Conservation (phyloP, 2,113 vertebrate species). For the Chelonoidis abingdonii region DNA sequence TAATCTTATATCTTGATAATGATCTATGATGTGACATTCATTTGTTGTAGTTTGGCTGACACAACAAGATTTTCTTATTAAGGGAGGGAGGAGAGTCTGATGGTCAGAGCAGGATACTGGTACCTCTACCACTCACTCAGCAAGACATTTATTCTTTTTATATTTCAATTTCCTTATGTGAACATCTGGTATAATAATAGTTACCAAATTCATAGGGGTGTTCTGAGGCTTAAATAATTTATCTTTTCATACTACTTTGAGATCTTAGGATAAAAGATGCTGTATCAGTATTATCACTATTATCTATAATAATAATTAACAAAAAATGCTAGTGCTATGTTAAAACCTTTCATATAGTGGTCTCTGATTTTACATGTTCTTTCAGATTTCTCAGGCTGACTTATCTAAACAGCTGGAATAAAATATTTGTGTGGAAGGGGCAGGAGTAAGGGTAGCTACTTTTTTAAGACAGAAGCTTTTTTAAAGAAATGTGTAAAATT, state of each 20-base stretch:
- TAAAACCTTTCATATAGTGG: not conserved
- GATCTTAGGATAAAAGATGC: not conserved
- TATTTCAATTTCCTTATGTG: slow-evolving; percentile 15
- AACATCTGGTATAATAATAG: slow-evolving; percentile 37
- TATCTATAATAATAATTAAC: slow-evolving; percentile 9
- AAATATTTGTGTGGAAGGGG: slow-evolving; percentile 22
- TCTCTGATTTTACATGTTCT: not conserved
- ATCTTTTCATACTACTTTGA: not conserved
- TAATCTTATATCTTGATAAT: not conserved
- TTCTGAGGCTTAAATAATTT: slow-evolving; percentile 45
- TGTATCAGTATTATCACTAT: not conserved
- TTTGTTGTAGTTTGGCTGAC: not conserved
- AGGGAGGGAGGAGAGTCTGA: not conserved
- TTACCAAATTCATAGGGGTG: slow-evolving; percentile 16
- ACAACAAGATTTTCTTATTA: not conserved
- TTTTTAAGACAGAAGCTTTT: not conserved
- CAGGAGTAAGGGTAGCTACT: slow-evolving; percentile 6
- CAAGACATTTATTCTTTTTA: slow-evolving; percentile 32
- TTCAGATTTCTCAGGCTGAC: slow-evolving; percentile 7
- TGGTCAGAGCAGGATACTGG: not conserved
- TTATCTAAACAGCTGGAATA: slow-evolving; percentile 36
- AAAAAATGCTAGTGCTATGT: not conserved
- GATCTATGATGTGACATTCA: rapidly evolving
- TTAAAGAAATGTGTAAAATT: not conserved
- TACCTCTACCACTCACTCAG: slow-evolving; percentile 19